Evolutionary conservation across 2,888 invertebrate genomes (phyloP), one percentile per base, ranked within the genome.

Genomic region (Tenthredo scrophulariae): DNA sequence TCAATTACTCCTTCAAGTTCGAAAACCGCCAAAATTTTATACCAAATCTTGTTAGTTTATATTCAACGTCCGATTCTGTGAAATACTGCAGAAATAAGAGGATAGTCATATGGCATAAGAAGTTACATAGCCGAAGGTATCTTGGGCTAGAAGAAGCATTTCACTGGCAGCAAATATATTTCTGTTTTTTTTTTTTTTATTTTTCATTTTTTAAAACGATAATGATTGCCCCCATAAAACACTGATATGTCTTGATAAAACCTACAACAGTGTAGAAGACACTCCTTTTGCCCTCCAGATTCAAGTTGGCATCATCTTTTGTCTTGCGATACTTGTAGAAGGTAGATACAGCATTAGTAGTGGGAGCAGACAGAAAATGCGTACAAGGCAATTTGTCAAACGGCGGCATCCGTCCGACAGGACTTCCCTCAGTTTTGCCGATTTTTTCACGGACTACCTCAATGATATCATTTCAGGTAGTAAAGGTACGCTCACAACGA

Each of bases 331-430:
- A 80, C 62, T 80, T 40, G 37, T 80, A 22, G n/a, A 75, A 54
- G 26, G n/a, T 33, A 50, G 18, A 50, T 50, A 77, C 29, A 54
- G 33, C 18, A 37, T 18, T 26, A 10, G 37, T 13, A 40, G 40
- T 62, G 62, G 18, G 54, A 13, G 50, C 33, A n/a, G 15, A 75
- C 75, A 79, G 54, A 54, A 54, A 54, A 46, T 46, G 75, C 75
- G 75, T 46, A 46, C 75, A 58, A 77, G 77, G 77, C 54, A 29
- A 54, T 77, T 77, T 54, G 77, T 77, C 77, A 77, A 77, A 77
- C 54, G 77, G 50, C 46, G 26, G 46, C 37, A 33, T 70, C 37
- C 37, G 33, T n/a, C 37, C 70, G n/a, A 74, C 40, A 43, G 72
- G n/a, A 40, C 26, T 74, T 74, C 43, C 43, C 22, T 43, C 40